A percentile compares a stretch with the other conserved stretches of the same genome.
phyloP scores from a whole-genome alignment of 2,797 vertebrate genomes.

The Neostethus bicornis region DNA sequence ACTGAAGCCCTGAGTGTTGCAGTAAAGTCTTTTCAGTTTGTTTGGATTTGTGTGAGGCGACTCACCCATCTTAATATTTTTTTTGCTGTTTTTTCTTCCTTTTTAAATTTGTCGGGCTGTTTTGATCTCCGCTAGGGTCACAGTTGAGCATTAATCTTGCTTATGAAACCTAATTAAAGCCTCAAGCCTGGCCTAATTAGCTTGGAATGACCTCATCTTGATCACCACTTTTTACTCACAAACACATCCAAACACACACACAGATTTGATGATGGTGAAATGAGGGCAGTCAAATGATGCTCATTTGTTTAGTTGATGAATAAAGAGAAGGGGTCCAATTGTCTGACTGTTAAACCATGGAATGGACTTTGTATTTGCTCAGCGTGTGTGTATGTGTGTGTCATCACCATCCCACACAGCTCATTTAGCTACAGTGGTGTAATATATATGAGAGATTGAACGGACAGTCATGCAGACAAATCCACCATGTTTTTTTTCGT shows the following conservation, averaged over 20 bases:
- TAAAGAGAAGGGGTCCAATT: slow-evolving; percentile 72
- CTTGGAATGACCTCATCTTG: slow-evolving; percentile 68
- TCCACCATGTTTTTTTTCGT: slow-evolving; percentile 32
- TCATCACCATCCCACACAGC: slow-evolving; percentile 64
- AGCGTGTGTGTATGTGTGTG: slow-evolving; percentile 24
- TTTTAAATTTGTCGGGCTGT: slow-evolving; percentile 25
- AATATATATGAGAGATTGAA: slow-evolving; percentile 63
- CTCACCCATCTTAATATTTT: not conserved
- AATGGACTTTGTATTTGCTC: slow-evolving; percentile 56
- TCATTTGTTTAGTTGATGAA: slow-evolving; percentile 75
- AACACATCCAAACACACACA: slow-evolving; percentile 27
- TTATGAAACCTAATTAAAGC: slow-evolving; percentile 75
- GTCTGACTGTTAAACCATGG: slow-evolving; percentile 64
- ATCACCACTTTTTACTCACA: slow-evolving; percentile 50
- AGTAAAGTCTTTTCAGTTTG: not conserved
- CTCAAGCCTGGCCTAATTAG: slow-evolving; percentile 74
- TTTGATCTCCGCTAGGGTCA: slow-evolving; percentile 60
- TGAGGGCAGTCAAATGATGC: slow-evolving; percentile 61
- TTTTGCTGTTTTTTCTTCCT: slow-evolving; percentile 5
- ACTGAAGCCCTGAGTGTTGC: not conserved
- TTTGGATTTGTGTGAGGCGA: slow-evolving; percentile 4
- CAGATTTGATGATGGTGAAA: slow-evolving; percentile 52
- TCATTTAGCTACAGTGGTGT: slow-evolving; percentile 67
- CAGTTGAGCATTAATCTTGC: slow-evolving; percentile 69
- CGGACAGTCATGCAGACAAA: slow-evolving; percentile 39